Conservation (phyloP, 2,113 vertebrate species). For the Zapus hudsonius region DNA sequence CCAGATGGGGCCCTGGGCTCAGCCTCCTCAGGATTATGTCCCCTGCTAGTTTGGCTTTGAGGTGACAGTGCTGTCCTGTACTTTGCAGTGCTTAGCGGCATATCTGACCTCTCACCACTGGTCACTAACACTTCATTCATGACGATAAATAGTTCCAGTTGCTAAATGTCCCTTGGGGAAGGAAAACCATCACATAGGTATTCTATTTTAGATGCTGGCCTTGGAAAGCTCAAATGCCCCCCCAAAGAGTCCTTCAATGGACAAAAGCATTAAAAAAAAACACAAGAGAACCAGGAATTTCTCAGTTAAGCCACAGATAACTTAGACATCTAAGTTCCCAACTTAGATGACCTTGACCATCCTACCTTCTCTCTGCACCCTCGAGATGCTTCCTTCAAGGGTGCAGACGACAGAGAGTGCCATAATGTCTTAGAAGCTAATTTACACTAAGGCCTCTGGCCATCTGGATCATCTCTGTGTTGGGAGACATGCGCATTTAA, state of each 20-base stretch:
- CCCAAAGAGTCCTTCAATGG: neutral
- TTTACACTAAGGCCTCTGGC: neutral
- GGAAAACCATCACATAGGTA: neutral
- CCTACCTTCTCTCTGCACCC: neutral
- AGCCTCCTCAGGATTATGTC: neutral
- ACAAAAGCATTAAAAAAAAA: neutral
- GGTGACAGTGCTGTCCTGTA: neutral
- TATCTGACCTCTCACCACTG: neutral
- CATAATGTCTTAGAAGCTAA: neutral
- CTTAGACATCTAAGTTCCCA: no score
- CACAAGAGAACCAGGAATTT: neutral
- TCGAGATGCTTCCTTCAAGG: neutral
- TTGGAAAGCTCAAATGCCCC: neutral
- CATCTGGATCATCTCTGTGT: neutral
- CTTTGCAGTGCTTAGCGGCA: neutral
- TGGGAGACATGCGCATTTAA: neutral
- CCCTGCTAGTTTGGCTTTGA: neutral
- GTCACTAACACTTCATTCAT: neutral
- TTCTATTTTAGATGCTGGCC: neutral
- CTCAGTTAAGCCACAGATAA: neutral
- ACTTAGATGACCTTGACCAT: neutral
- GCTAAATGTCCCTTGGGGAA: neutral
- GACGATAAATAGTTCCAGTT: neutral
- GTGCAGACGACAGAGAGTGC: neutral
- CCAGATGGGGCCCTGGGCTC: no score